Percentiles rank a stretch among this genome's conserved stretches.
phyloP scores from a whole-genome alignment of 2,113 vertebrate species.

The Tyrannus savana region DNA sequence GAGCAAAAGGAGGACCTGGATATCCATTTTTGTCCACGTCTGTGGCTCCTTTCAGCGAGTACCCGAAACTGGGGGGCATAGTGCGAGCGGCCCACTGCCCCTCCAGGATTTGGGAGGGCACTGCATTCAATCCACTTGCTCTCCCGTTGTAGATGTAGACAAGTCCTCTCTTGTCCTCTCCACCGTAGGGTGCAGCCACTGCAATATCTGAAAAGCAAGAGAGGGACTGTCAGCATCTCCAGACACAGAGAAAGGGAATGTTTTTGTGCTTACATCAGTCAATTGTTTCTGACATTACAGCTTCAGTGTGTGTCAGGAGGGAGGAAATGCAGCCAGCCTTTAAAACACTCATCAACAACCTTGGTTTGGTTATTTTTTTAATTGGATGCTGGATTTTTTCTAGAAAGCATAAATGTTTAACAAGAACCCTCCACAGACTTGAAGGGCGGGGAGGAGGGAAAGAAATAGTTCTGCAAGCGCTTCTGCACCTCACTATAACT shows the following conservation, averaged over 20 bases:
- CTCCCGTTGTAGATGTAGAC: slow-evolving; percentile 97
- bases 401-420: not conserved
- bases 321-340: not conserved
- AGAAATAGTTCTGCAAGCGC: not conserved
- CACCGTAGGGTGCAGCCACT: slow-evolving; percentile 92
- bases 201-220: slow-evolving; percentile 82
- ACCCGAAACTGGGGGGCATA: slow-evolving; percentile 96
- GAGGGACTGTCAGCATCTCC: not conserved
- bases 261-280: not conserved
- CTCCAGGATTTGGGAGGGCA: slow-evolving; percentile 87
- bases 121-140: slow-evolving; percentile 73
- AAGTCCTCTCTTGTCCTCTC: slow-evolving; percentile 81
- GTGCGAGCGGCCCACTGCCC: slow-evolving; percentile 88
- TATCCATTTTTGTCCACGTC: slow-evolving; percentile 96
- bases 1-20: slow-evolving; percentile 79
- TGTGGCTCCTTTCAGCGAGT: slow-evolving; percentile 90
- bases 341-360: not conserved
- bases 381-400: not conserved
- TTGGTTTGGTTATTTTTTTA: not conserved
- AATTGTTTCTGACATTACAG: not conserved
- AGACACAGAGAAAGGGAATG: not conserved
- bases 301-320: not conserved
- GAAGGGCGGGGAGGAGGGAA: not conserved
- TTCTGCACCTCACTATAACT: not conserved
- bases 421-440: not conserved